Conservation (phyloP, 2,113 vertebrate species). For the Lichenostomus cassidix region DNA sequence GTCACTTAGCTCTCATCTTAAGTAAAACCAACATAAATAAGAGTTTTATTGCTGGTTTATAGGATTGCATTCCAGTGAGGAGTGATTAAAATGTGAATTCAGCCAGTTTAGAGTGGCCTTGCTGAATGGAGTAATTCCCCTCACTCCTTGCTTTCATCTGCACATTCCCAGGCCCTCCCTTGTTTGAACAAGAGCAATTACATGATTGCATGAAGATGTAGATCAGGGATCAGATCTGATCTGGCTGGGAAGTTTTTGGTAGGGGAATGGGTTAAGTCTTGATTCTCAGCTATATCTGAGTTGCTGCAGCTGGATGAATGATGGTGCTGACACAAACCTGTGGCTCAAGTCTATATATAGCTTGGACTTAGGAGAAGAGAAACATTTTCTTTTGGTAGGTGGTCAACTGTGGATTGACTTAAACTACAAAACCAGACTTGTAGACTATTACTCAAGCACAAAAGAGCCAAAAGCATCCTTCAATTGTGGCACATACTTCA, state of each 20-base stretch:
- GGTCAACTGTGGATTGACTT: background rate
- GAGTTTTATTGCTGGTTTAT: background rate
- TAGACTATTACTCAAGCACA: accelerated
- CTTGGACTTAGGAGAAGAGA: background rate
- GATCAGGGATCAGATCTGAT: background rate
- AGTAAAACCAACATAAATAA: background rate
- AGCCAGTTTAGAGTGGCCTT: background rate
- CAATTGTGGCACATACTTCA: background rate
- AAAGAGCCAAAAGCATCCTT: background rate
- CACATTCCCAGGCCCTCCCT: background rate
- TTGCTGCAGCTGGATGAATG: background rate
- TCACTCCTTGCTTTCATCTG: background rate
- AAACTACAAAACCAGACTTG: background rate
- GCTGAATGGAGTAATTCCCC: background rate
- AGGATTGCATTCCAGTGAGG: background rate
- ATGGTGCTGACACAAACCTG: background rate
- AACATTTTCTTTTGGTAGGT: background rate
- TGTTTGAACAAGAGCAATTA: background rate
- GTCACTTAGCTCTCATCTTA: background rate
- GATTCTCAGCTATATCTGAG: background rate
- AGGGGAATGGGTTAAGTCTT: background rate
- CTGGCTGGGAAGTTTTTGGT: background rate
- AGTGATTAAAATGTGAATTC: background rate
- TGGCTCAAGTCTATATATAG: background rate
- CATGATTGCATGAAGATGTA: background rate